phyloP scores from a whole-genome alignment of 2,888 invertebrate genomes.

The Tetropium fuscum region DNA sequence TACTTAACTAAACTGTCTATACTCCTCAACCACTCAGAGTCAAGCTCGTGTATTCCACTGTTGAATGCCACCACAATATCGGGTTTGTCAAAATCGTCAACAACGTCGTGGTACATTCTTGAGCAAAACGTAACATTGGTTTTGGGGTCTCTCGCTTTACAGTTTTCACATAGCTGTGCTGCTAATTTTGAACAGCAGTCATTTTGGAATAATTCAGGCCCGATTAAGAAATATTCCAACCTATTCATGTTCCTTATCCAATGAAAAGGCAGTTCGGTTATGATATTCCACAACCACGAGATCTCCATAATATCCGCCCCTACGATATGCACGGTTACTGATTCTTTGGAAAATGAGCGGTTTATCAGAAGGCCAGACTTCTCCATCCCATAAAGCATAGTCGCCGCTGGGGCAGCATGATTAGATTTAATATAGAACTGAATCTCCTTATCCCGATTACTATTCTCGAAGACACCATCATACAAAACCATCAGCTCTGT shows the following conservation, averaged over 20 bases:
- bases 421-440: conserved; percentile 36
- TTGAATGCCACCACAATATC: conserved; percentile 58
- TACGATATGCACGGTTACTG: conserved; percentile 53
- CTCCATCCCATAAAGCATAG: conserved; percentile 49
- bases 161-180: conserved; percentile 39
- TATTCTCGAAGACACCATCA: background rate
- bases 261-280: conserved; percentile 52
- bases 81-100: conserved; percentile 46
- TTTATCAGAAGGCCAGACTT: conserved; percentile 34
- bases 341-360: conserved; percentile 33
- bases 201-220: conserved; percentile 48
- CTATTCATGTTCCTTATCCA: conserved; percentile 48
- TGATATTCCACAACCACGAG: conserved; percentile 44
- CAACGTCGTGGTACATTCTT: conserved; percentile 53
- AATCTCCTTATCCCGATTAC: conserved; percentile 15
- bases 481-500: conserved; percentile 28
- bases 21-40: conserved; percentile 54
- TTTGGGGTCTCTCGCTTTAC: conserved; percentile 36
- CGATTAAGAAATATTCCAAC: conserved; percentile 52
- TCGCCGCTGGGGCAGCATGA: conserved; percentile 36
- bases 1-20: conserved; percentile 47
- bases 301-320: conserved; percentile 54
- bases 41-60: conserved; percentile 58
- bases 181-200: conserved; percentile 15
- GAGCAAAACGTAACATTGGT: conserved; percentile 35